Evolutionary conservation across 2,888 invertebrate genomes (phyloP).

Genomic region (Orthosia gothica): DNA sequence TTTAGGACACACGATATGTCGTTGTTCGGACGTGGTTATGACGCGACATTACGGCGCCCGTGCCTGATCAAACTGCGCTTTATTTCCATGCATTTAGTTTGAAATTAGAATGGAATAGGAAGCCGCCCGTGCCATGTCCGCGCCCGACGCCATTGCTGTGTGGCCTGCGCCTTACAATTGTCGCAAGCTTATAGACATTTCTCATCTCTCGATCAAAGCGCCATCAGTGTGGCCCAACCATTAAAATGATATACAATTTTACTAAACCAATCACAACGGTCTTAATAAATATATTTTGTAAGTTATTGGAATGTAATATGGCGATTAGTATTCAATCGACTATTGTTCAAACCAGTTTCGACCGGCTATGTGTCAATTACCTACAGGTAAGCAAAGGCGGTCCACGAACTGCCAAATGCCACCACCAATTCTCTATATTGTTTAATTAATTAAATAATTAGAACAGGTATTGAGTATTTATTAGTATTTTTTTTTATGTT

Average conservation of each 20-base stretch:
- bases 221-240: not conserved
- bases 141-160: too few relatives aligned
- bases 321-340: constrained; percentile 65
- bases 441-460: constrained; percentile 59
- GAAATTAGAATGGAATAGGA: too few relatives aligned
- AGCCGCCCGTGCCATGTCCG: too few relatives aligned
- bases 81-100: too few relatives aligned
- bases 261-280: constrained; percentile 16
- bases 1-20: too few relatives aligned
- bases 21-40: too few relatives aligned
- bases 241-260: constrained; percentile 30
- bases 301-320: constrained; percentile 57
- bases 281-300: constrained; percentile 52
- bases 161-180: too few relatives aligned
- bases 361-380: constrained; percentile 63
- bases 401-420: constrained; percentile 52
- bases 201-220: too few relatives aligned
- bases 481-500: not conserved
- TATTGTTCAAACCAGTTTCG: constrained; percentile 63
- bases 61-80: too few relatives aligned
- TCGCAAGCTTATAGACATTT: not conserved
- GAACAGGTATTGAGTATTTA: constrained; percentile 14
- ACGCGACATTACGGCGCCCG: too few relatives aligned
- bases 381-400: constrained; percentile 46
- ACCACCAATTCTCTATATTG: constrained; percentile 30